Percentiles rank a stretch among this genome's conserved stretches.
phyloP scores from a whole-genome alignment of 23 tunicate genomes.

The Halocynthia roretzi region DNA sequence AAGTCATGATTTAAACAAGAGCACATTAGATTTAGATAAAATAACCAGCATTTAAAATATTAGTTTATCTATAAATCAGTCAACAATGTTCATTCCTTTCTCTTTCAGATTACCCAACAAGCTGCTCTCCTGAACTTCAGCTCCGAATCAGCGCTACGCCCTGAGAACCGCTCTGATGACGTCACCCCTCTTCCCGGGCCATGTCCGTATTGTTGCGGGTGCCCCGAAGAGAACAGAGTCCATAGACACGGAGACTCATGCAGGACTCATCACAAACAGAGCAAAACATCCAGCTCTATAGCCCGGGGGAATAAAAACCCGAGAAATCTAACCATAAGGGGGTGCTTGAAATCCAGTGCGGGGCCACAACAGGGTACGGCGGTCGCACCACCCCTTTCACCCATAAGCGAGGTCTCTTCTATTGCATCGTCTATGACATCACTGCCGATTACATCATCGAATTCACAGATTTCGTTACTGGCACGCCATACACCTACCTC shows the following conservation, averaged over 20 bases:
- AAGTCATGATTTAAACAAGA: too few relatives aligned
- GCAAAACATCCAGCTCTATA: neutral
- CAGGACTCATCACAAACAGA: constrained; percentile 15
- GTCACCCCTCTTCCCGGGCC: constrained; percentile 24
- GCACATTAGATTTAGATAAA: too few relatives aligned
- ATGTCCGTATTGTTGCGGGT: constrained; percentile 22
- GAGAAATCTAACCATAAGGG: constrained; percentile 5
- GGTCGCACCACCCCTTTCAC: constrained; percentile 21
- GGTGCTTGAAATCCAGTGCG: neutral
- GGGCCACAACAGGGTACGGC: constrained; percentile 1
- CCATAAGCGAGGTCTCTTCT: constrained; percentile 24
- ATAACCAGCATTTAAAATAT: too few relatives aligned
- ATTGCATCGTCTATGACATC: constrained; percentile 19
- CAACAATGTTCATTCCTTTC: neutral
- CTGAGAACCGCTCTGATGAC: constrained; percentile 19
- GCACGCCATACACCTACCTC: neutral
- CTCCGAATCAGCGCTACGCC: too few relatives aligned
- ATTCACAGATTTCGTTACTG: constrained; percentile 22
- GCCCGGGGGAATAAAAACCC: constrained; percentile 14
- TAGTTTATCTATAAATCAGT: neutral
- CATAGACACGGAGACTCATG: constrained; percentile 29
- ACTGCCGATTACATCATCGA: constrained; percentile 18
- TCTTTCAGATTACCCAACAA: neutral
- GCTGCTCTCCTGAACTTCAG: neutral
- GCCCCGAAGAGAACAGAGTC: constrained; percentile 19